Conservation (phyloP, 2,888 invertebrate genomes). For the Chymomyza amoena region DNA sequence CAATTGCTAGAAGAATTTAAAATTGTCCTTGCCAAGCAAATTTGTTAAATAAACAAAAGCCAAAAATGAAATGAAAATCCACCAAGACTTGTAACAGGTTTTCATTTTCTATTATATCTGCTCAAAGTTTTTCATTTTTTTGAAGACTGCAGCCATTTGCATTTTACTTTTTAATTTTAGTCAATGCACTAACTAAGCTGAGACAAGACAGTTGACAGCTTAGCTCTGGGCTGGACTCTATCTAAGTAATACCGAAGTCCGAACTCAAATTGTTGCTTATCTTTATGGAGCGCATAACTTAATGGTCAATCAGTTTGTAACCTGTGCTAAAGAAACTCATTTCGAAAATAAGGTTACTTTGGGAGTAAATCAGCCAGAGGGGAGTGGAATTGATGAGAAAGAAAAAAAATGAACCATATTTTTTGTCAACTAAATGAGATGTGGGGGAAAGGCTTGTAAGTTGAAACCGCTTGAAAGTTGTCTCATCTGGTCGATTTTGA, state of each 20-base stretch:
- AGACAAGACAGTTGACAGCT: slow-evolving; percentile 25
- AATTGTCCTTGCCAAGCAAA: slow-evolving; percentile 62
- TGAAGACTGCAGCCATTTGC: slow-evolving; percentile 9
- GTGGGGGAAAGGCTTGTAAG: too few species aligned
- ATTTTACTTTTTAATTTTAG: slow-evolving; percentile 6
- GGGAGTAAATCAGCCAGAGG: too few species aligned
- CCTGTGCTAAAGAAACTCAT: neutral
- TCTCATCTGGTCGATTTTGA: too few species aligned
- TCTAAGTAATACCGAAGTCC: slow-evolving; percentile 52
- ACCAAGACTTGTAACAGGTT: slow-evolving; percentile 19
- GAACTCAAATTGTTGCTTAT: slow-evolving; percentile 39
- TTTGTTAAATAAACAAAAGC: slow-evolving; percentile 63
- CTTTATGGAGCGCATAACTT: slow-evolving; percentile 63
- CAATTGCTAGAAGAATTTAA: slow-evolving; percentile 68
- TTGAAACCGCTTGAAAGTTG: too few species aligned
- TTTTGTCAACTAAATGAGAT: too few species aligned
- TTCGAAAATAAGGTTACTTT: too few species aligned
- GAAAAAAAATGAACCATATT: too few species aligned
- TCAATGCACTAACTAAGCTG: slow-evolving; percentile 48
- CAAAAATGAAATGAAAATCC: slow-evolving; percentile 22
- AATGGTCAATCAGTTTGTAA: slow-evolving; percentile 53
- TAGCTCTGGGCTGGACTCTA: slow-evolving; percentile 41
- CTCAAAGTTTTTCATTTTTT: neutral
- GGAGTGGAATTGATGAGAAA: too few species aligned
- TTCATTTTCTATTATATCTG: neutral